Percentiles rank a stretch among this genome's conserved stretches.
Conservation (phyloP, 1,140 invertebrate species). For the Diorhabda elongata region DNA sequence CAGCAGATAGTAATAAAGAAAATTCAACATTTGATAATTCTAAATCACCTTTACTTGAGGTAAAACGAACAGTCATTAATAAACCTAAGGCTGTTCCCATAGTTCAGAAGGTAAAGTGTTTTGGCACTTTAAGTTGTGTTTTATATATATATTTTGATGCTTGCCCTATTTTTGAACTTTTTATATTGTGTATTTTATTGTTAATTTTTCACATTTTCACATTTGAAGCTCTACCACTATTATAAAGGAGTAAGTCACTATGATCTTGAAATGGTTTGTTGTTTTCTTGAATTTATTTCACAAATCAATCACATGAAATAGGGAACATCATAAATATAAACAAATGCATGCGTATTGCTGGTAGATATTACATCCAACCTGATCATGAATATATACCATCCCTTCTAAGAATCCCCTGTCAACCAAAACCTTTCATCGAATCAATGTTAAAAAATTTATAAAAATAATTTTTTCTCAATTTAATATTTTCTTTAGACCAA, state of each 20-base stretch:
- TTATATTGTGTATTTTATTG: no score
- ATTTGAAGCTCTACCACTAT: no score
- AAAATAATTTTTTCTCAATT: not conserved
- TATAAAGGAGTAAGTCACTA: no score
- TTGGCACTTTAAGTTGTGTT: not conserved
- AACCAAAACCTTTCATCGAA: no score
- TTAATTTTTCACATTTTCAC: no score
- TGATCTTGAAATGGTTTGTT: no score
- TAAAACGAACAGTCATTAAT: constrained; percentile 7
- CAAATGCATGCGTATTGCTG: not conserved
- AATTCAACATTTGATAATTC: constrained; percentile 17
- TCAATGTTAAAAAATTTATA: no score
- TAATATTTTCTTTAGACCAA: not conserved
- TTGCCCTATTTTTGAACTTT: no score
- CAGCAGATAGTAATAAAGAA: constrained; percentile 31
- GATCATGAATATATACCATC: no score
- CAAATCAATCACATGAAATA: not conserved
- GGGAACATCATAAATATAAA: not conserved
- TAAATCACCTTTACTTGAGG: constrained; percentile 3
- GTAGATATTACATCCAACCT: not conserved
- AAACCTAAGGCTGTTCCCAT: constrained; percentile 4
- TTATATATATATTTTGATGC: no score
- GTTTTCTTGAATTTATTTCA: no score
- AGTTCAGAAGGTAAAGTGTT: not conserved
- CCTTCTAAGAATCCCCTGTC: no score